Percentiles rank a stretch among this genome's conserved stretches.
Evolutionary conservation across 2,888 invertebrate species (phyloP).

Genomic region (Hofmannophila pseudospretella): DNA sequence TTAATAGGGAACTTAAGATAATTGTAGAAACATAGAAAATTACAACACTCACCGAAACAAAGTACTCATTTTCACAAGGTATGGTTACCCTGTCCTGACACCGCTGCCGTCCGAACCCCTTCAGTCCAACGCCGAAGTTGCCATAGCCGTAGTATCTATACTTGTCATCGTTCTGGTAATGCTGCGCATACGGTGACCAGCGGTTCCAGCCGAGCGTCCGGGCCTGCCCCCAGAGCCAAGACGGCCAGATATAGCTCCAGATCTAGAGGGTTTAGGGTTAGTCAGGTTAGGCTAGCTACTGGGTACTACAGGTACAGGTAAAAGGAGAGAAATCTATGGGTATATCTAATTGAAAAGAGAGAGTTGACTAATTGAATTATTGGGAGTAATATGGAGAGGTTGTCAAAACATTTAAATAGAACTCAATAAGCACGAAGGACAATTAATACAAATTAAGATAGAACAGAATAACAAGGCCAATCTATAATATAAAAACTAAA

Average conservation of each 20-base stretch:
- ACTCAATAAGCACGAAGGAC: too few relatives aligned
- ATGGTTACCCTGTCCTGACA: slow-evolving; percentile 87
- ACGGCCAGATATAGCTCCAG: slow-evolving; percentile 63
- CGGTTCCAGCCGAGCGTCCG: slow-evolving; percentile 24
- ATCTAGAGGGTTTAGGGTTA: slow-evolving; percentile 41
- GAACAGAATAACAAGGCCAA: too few relatives aligned
- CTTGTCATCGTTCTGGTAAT: slow-evolving; percentile 40
- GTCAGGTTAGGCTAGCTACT: slow-evolving; percentile 48
- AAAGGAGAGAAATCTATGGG: too few relatives aligned
- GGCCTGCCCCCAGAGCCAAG: slow-evolving; percentile 63
- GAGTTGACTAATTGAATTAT: too few relatives aligned
- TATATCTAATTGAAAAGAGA: too few relatives aligned
- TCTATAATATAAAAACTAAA: too few relatives aligned
- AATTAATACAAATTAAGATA: too few relatives aligned
- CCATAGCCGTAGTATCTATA: slow-evolving; percentile 60
- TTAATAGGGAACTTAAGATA: too few relatives aligned
- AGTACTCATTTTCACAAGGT: slow-evolving; percentile 91
- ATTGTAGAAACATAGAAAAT: too few relatives aligned
- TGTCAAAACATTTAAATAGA: too few relatives aligned
- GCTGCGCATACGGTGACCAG: slow-evolving; percentile 68
- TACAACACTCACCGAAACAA: slow-evolving; percentile 81
- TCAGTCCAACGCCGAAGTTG: slow-evolving; percentile 46
- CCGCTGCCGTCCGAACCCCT: slow-evolving; percentile 53
- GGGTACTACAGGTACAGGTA: slow-evolving; percentile 1
- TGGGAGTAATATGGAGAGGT: too few relatives aligned